Base-by-base conservation (phyloP, 2,888 invertebrate species). In the Hetaerina titia region DNA sequence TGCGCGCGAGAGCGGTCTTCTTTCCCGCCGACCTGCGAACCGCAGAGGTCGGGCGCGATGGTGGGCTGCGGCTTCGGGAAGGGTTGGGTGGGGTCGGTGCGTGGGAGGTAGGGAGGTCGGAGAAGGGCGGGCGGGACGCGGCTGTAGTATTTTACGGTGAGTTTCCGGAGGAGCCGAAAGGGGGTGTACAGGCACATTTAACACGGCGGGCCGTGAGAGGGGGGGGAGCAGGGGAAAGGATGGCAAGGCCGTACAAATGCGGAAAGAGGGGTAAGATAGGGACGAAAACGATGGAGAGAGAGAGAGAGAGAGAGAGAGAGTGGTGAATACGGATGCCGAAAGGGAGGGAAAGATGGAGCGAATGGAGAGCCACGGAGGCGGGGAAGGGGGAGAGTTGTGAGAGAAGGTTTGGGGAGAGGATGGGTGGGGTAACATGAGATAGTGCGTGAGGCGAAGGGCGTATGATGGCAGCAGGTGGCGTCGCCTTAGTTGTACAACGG, bases 401-500 rank as follows among this genome's bases (percentile, higher is more conserved):
- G 31, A 31, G 31, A 81, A 9, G 31, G 31, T 6, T 11, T 25
- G 81, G 13, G 81, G 13, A 13, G 81, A 11, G 11, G 31, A 31
- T 8, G 7, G 25, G 8, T n/a, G 74, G 25, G 19, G 13, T 11
- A 60, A 60, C 17, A 17, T 15, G 60, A 60, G 60, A 60, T 60
- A 60, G 60, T 60, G 60, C 60, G 60, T 15, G 25, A 8, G 9
- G 25, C 8, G 5, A 31, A n/a, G n/a, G 7, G 69, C 22, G 22
- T 22, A n/a, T 31, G 81, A 31, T 81, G 81, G 81, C 81, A 81
- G 81, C 81, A 81, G 81, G 81, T 81, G 81, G 81, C 81, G 81
- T 81, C 81, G 81, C 81, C 81, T 81, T 81, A 81, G 31, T 81
- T 22, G 81, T 81, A n/a, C 81, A 81, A 81, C 81, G 81, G 31